phyloP scores from a whole-genome alignment of 2,888 invertebrate genomes.

The Orthosia gracilis region DNA sequence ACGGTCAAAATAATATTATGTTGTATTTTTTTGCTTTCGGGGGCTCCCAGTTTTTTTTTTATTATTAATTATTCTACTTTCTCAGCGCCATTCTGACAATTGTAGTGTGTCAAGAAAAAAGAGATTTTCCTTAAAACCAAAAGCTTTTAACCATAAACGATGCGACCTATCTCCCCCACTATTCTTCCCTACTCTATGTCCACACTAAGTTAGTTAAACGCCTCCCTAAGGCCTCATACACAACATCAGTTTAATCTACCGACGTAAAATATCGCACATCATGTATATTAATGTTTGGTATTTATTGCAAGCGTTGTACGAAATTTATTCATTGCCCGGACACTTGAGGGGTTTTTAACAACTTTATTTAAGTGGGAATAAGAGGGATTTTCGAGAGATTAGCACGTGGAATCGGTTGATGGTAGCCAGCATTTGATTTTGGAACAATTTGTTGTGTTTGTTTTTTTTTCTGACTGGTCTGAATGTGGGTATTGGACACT shows the following conservation, averaged over 20 bases:
- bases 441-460: neutral
- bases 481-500: neutral
- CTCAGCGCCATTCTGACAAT: no score
- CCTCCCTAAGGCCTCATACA: constrained; percentile 86
- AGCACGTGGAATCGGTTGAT: constrained; percentile 25
- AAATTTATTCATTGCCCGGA: constrained; percentile 83
- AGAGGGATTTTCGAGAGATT: constrained; percentile 58
- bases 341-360: constrained; percentile 63
- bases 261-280: constrained; percentile 84
- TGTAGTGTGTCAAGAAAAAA: neutral
- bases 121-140: neutral
- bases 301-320: constrained; percentile 80
- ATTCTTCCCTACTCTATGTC: constrained; percentile 60
- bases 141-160: neutral
- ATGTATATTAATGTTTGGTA: constrained; percentile 86
- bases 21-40: no score
- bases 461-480: neutral
- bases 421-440: constrained; percentile 26
- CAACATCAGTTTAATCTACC: constrained; percentile 83
- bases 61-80: no score
- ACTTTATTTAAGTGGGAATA: constrained; percentile 60
- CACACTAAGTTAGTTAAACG: constrained; percentile 81
- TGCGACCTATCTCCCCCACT: constrained; percentile 34
- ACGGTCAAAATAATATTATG: no score
- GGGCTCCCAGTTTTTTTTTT: no score